Base-by-base conservation (phyloP, 1,140 invertebrate species). In the Drosophila persimilis region DNA sequence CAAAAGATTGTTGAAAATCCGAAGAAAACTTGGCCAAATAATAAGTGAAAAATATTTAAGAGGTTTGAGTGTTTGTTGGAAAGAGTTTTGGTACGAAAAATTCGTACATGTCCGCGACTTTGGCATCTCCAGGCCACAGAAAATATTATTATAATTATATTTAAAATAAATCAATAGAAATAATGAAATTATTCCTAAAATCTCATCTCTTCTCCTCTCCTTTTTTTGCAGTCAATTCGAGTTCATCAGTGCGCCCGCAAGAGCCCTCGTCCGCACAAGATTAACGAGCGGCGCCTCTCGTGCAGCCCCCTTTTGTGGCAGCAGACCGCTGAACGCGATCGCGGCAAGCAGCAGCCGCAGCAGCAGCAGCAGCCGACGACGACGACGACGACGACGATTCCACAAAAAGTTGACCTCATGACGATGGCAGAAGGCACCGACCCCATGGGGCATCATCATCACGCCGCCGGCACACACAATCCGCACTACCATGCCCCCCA, bases 391-490 rank as follows among this genome's bases (percentile, higher is more conserved):
- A 72, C 59, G 17, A 65, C 73, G 39, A 63, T 54, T 66, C 44
- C 71, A 72, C 76, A 89, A 84, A 89, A 80, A 73, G 73, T 89
- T 83, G 84, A 91, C 90, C 89, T 90, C 75, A 91, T 91, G 90
- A 91, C 90, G 89, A 91, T 91, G 90, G 90, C 90, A 80, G 90
- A 91, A 90, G 89, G 90, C 77, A 91, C 84, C 80, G 90, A 91
- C 90, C 90, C 90, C 67, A 91, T 91, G 88, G 90, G 90, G 88
- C 89, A 91, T 89, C 90, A 91, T 77, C 84, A 84, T 67, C 70
- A 80, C 70, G 67, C 86, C 71, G 73, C 79, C 69, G 79, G 89
- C 73, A 79, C 83, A 57, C 86, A 91, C 67, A 86, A 91, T 62
- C 79, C 73, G 50, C 85, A 73, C 11, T 61, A 88, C 63, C 73